Base-by-base conservation (phyloP, 30 jellyfish, hydroid and myxozoan species). In the Morbakka virulenta region DNA sequence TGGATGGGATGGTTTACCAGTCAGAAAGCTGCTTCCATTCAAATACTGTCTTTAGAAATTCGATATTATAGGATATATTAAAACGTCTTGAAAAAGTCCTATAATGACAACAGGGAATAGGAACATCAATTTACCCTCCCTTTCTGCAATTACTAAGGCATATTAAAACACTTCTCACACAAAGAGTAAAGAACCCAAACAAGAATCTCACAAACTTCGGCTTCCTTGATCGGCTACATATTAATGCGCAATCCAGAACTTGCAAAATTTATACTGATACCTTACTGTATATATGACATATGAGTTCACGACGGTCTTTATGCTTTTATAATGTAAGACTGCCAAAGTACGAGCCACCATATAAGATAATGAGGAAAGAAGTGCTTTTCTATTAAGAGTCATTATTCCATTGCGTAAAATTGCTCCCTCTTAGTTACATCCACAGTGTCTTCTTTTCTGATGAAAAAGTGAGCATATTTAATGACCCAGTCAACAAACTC, bases 231-330 rank as follows among this genome's bases (percentile, higher is more conserved):
- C n/a, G n/a, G n/a, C n/a, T n/a, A n/a, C n/a, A n/a, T n/a, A n/a
- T n/a, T 47, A 47, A 47, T 47, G n/a, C 12, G 61, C 61, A 47
- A 47, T 47, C 61, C 61, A 47, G 61, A 47, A 47, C 61, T 47
- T 47, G 61, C n/a, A 47, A 47, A 47, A 47, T 47, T 12, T n/a
- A 47, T n/a, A 67, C n/a, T 22, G 25, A 29, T 66, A n/a, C 17
- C 30, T 13, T 69, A 9, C 20, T 11, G n/a, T n/a, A n/a, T 20
- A 32, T 30, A 69, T 35, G 78, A 69, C 17, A 1, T 28, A 21
- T 32, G 82, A 21, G 82, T 21, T 69, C 82, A 69, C 75, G 82
- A 69, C 75, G 52, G 50, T 0, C 82, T 76, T 31, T 69, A 22
- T 25, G 81, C 26, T 22, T 31, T 69, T 22, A 32, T 30, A 69